Base-by-base conservation (phyloP, 2,888 invertebrate species). In the Geotrupes spiniger region DNA sequence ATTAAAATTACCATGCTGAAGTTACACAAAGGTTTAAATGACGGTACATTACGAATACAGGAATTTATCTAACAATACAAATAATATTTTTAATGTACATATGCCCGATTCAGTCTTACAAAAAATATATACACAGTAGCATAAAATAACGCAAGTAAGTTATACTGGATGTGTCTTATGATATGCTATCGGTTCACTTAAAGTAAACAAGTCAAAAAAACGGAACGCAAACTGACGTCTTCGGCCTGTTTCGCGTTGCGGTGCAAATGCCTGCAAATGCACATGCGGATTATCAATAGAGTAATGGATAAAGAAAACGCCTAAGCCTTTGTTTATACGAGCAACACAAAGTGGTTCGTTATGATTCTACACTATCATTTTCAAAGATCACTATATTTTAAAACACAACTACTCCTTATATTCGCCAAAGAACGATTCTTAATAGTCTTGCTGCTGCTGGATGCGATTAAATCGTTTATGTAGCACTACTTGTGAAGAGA, bases 401-500 rank as follows among this genome's bases (percentile, higher is more conserved):
- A 41, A 33, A 42, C 37, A 29, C 15, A 38, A 48, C 48, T 48
- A 48, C 36, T 11, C 40, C 14, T 28, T 16, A 15, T 37, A 33
- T 14, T 29, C 29, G 36, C n/a, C 21, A 21, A 6, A 21, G 11
- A 31, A 36, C 14, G 12, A 15, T 41, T 31, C 9, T 39, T 26
- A 15, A n/a, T n/a, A n/a, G 26, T 33, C 21, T 26, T 17, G n/a
- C 36, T 11, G 6, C 39, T 16, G 21, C 16, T 12, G 11, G 14
- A 15, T 39, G 17, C 10, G 21, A n/a, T 17, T 21, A 39, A 39
- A 2, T 39, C 21, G 52, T 66, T 71, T 81, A 81, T 72, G 91
- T 91, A 68, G 91, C 91, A 71, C 89, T 90, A 71, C 90, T 90
- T 63, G 90, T 90, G 73, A 91, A 92, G 57, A 92, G 79, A 59